A percentile compares a stretch with the other conserved stretches of the same genome.
Evolutionary conservation across 35 echinoderm and acorn worm genomes (phyloP).

Genomic region (Apostichopus californicus): DNA sequence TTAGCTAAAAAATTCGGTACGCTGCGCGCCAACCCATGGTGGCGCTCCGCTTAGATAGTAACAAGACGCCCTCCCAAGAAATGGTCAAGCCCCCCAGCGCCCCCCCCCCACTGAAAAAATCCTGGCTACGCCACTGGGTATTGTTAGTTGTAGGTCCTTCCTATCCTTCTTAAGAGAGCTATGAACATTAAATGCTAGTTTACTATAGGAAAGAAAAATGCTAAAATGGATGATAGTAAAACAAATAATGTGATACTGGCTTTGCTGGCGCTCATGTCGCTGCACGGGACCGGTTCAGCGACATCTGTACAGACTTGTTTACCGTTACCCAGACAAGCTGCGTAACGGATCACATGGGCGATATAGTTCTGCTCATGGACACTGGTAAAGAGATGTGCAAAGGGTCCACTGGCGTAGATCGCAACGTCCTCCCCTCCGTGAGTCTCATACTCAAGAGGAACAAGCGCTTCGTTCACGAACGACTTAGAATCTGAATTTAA

Average conservation of each 20-base stretch:
- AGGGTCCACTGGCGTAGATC: conserved; percentile 79
- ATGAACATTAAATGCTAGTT: no score
- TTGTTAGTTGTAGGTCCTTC: no score
- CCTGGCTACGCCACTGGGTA: no score
- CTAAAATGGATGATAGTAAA: no score
- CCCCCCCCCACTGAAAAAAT: no score
- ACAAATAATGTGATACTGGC: not conserved
- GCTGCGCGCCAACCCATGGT: no score
- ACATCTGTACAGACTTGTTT: conserved; percentile 36
- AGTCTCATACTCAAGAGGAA: conserved; percentile 65
- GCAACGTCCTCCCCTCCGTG: conserved; percentile 88
- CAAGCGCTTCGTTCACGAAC: conserved; percentile 44
- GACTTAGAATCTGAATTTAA: not conserved
- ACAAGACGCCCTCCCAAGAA: no score
- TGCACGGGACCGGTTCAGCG: not conserved
- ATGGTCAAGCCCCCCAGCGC: no score
- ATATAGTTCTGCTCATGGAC: conserved; percentile 92
- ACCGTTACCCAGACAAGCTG: conserved; percentile 57
- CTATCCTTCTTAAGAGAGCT: no score
- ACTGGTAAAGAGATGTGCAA: conserved; percentile 81
- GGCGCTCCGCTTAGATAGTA: no score
- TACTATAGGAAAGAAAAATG: no score
- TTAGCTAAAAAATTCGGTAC: no score
- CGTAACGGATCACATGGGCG: conserved; percentile 78
- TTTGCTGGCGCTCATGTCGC: not conserved